A percentile compares a stretch with the other conserved stretches of the same genome.
Evolutionary conservation across 2,797 vertebrate genomes (phyloP).

Genomic region (Staurois parvus): DNA sequence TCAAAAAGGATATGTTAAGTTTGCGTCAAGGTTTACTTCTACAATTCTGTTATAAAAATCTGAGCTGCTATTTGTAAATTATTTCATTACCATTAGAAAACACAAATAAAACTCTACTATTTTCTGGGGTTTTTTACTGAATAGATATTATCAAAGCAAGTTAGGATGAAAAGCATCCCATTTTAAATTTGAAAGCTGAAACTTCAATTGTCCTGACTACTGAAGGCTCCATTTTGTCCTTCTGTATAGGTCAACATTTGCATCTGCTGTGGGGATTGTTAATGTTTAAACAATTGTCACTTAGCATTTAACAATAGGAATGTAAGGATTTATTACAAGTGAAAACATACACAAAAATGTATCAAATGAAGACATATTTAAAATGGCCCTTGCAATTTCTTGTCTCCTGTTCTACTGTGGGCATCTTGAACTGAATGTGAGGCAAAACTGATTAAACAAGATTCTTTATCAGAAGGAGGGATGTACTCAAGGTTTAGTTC

Average conservation of each 20-base stretch:
- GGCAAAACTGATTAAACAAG: not conserved
- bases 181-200: not conserved
- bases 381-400: not conserved
- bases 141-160: not conserved
- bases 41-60: not conserved
- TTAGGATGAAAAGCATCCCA: not conserved
- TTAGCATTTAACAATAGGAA: conserved; percentile 39
- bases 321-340: conserved; percentile 38
- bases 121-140: not conserved
- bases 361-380: not conserved
- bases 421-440: not conserved
- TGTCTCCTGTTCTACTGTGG: not conserved
- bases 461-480: too few relatives aligned
- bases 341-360: conserved; percentile 10
- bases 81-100: not conserved
- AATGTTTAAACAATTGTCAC: conserved; percentile 57
- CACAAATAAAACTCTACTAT: not conserved
- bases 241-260: conserved; percentile 1
- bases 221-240: not conserved
- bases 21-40: not conserved
- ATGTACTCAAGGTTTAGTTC: too few relatives aligned
- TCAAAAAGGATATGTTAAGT: not conserved
- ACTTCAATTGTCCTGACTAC: conserved; percentile 1
- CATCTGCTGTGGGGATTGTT: conserved; percentile 61
- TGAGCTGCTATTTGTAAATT: not conserved